These are phyloP conservation scores for Sinella curviseta DNA, from an alignment of 1,140 invertebrate species.

Conservation along the genomic window DNA sequence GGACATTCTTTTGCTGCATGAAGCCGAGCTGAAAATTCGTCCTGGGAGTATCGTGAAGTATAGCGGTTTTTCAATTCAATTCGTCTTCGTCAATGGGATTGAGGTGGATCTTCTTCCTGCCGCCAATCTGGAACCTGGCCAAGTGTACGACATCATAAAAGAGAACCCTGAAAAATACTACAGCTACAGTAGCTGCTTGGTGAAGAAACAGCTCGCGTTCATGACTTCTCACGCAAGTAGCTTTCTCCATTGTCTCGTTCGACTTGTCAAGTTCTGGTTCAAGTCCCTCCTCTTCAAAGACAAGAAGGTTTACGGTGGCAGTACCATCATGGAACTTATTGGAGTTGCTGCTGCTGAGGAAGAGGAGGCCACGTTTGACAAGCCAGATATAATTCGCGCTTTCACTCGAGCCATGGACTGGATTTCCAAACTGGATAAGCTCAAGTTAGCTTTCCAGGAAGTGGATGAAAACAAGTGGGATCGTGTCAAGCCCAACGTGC, in stretches of 20 bases:
- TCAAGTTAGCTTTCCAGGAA: background rate
- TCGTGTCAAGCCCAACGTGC: too few species aligned
- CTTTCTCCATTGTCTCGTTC: background rate
- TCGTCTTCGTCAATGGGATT: background rate
- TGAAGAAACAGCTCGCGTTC: background rate
- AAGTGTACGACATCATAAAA: background rate
- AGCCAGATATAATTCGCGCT: background rate
- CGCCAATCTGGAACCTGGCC: background rate
- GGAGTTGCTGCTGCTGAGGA: background rate
- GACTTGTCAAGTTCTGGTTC: background rate
- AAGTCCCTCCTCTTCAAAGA: background rate
- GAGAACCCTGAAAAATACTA: background rate
- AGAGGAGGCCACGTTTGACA: background rate
- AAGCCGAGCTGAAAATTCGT: background rate
- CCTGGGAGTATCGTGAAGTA: background rate
- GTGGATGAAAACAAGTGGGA: background rate
- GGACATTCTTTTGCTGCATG: background rate
- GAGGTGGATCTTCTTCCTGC: conserved; percentile 7
- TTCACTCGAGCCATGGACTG: background rate
- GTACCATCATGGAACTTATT: background rate
- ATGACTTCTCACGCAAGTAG: background rate
- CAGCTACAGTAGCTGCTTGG: background rate
- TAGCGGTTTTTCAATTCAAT: too few species aligned
- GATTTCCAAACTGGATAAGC: background rate
- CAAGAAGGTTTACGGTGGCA: background rate